Percentiles rank a stretch among this genome's conserved stretches.
Evolutionary conservation across 64 coral and sea anemone species (phyloP).

Genomic region (Stichodactyla mertensii): DNA sequence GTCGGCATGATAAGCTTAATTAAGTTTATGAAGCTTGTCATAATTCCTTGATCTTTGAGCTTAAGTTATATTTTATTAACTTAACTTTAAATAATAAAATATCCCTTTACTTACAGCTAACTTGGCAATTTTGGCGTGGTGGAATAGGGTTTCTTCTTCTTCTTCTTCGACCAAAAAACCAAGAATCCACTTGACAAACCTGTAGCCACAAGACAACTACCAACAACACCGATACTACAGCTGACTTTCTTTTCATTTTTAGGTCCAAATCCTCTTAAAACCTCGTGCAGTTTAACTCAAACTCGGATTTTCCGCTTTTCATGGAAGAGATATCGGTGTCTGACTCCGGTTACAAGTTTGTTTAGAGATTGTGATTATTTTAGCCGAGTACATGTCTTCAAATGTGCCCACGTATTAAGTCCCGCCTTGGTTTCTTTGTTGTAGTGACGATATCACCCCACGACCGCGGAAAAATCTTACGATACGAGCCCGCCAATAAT

Average conservation of each 20-base stretch:
- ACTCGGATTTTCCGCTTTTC: neutral
- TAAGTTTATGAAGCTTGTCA: too few species aligned
- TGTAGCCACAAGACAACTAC: neutral
- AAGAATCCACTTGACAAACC: neutral
- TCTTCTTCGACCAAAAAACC: slow-evolving; percentile 1
- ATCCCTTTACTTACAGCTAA: neutral
- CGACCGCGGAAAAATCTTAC: neutral
- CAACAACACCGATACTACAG: neutral
- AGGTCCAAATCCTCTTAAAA: neutral
- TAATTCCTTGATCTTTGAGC: neutral
- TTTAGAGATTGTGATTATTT: neutral
- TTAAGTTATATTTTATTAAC: neutral
- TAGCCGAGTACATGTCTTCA: neutral
- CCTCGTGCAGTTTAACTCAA: neutral
- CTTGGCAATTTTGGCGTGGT: neutral
- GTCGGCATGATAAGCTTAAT: too few species aligned
- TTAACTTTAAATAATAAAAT: neutral
- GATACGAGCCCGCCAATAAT: neutral
- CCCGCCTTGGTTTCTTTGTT: neutral
- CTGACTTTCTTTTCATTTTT: neutral
- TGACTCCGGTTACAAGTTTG: neutral
- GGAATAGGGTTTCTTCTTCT: neutral
- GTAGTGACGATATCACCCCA: slow-evolving; percentile 4
- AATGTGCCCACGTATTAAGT: neutral
- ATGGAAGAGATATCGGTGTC: neutral